phyloP scores from a whole-genome alignment of 2,888 invertebrate genomes.

The Cheilosia urbana region DNA sequence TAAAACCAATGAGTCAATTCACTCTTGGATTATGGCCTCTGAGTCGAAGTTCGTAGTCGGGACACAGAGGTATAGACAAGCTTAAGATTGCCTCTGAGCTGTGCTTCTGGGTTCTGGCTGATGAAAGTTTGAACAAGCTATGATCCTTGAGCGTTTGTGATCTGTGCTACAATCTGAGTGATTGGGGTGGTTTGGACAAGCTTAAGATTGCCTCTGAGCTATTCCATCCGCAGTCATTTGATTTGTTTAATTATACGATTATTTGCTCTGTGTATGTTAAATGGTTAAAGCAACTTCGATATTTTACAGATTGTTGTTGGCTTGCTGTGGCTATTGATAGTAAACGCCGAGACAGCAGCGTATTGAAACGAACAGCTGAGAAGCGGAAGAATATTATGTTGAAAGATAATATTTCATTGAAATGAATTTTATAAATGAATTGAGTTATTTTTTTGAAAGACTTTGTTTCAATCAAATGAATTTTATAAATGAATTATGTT shows the following conservation, averaged over 20 bases:
- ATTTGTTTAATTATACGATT: slow-evolving; percentile 3
- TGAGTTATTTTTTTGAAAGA: background rate
- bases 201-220: no score
- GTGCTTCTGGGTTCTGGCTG: no score
- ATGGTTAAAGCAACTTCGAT: slow-evolving; percentile 25
- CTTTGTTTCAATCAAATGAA: background rate
- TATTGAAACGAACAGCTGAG: slow-evolving; percentile 3
- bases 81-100: no score
- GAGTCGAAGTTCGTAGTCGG: background rate
- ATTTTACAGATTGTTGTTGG: slow-evolving; percentile 17
- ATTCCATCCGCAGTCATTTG: slow-evolving; percentile 6
- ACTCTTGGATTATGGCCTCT: slow-evolving; percentile 36
- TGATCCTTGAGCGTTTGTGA: no score
- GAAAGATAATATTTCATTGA: background rate
- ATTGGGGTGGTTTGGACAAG: no score
- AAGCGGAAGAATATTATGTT: slow-evolving; percentile 14
- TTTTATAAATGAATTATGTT: background rate
- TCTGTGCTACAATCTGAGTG: no score
- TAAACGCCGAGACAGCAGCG: background rate
- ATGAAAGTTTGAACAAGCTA: no score
- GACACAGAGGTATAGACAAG: no score
- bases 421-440: no score
- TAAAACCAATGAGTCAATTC: slow-evolving; percentile 11
- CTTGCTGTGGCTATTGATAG: slow-evolving; percentile 1
- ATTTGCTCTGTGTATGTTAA: slow-evolving; percentile 16